Evolutionary conservation across 2,113 vertebrate genomes (phyloP).

Genomic region (Mesitornis unicolor): DNA sequence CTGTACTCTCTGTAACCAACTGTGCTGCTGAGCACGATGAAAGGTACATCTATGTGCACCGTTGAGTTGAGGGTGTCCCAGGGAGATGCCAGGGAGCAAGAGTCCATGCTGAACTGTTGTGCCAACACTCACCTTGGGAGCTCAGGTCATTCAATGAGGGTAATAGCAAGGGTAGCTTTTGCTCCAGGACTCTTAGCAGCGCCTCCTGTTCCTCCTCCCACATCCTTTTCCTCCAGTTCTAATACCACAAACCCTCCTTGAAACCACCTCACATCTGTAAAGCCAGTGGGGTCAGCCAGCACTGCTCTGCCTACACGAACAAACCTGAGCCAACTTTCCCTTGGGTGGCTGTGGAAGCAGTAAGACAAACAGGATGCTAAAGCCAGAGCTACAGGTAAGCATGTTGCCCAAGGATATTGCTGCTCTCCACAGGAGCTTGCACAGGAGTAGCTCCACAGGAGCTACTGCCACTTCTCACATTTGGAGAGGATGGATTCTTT

Average conservation of each 20-base stretch:
- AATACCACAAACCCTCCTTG: neutral
- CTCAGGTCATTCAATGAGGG: rapidly evolving
- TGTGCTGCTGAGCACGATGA: neutral
- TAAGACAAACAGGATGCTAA: neutral
- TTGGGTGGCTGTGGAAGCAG: neutral
- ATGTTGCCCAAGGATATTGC: neutral
- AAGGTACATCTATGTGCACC: neutral
- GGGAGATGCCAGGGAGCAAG: neutral
- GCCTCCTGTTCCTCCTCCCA: neutral
- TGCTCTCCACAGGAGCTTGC: neutral
- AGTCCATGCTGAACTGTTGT: neutral
- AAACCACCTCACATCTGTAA: neutral
- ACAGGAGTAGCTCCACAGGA: no score
- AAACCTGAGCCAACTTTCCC: neutral
- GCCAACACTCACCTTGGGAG: rapidly evolving
- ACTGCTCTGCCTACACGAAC: neutral
- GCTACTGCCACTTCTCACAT: rapidly evolving
- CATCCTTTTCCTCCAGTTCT: neutral
- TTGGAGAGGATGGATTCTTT: neutral
- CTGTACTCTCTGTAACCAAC: neutral
- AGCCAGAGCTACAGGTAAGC: neutral
- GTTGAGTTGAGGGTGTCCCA: neutral
- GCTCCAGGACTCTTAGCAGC: neutral
- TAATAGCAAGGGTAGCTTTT: neutral
- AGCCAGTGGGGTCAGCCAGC: no score